Evolutionary conservation across 2,797 vertebrate species (phyloP).

Genomic region (Bovichtus variegatus): DNA sequence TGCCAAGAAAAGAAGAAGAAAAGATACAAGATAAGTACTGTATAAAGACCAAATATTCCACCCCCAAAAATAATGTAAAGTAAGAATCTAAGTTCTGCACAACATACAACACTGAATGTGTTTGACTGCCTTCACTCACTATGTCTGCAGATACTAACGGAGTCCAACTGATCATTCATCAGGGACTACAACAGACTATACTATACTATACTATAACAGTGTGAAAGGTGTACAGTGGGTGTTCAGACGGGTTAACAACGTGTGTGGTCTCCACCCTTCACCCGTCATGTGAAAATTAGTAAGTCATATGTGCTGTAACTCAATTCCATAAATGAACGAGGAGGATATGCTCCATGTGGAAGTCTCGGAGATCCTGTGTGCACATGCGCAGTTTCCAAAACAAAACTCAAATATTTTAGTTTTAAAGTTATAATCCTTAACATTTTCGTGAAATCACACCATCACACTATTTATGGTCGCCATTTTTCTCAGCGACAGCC

Average conservation of each 20-base stretch:
- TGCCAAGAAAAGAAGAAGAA: neutral
- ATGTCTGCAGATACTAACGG: conserved; percentile 2
- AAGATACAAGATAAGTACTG: neutral
- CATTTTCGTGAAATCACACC: neutral
- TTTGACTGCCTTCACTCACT: neutral
- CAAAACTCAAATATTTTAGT: neutral
- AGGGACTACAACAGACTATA: neutral
- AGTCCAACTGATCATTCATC: neutral
- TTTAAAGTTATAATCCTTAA: neutral
- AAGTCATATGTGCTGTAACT: conserved; percentile 38
- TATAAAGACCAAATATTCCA: neutral
- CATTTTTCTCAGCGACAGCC: neutral
- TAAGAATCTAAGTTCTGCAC: neutral
- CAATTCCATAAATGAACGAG: conserved; percentile 39
- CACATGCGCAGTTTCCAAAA: neutral
- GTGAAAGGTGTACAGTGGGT: neutral
- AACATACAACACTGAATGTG: neutral
- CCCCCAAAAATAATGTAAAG: neutral
- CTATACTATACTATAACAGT: neutral
- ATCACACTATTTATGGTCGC: neutral
- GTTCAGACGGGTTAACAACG: neutral
- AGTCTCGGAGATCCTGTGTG: neutral
- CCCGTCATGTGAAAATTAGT: conserved; percentile 25
- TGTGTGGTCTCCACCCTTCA: neutral
- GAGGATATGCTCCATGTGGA: conserved; percentile 1